These are phyloP conservation scores for Coptodon rendalli DNA, from an alignment of 2,113 vertebrate species.

Conservation along the genomic window DNA sequence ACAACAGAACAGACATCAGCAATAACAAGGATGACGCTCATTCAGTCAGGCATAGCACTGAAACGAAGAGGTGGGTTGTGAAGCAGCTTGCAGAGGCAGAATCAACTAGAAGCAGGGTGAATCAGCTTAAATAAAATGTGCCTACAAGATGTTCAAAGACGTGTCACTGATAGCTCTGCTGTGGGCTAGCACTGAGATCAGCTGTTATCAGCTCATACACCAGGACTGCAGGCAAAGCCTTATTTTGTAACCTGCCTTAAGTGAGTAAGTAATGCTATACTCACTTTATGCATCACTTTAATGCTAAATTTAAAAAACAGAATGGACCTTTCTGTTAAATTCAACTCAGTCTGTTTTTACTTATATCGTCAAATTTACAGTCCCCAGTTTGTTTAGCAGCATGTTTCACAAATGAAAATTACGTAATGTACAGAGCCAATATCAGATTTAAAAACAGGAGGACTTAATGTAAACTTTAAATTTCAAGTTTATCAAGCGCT, in stretches of 20 bases:
- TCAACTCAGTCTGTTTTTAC: not conserved
- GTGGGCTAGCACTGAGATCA: not conserved
- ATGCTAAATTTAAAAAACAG: not conserved
- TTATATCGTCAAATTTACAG: not conserved
- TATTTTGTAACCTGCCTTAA: not conserved
- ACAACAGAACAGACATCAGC: not conserved
- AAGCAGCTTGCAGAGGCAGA: not conserved
- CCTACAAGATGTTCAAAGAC: not conserved
- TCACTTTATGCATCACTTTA: not conserved
- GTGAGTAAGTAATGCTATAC: rapidly evolving
- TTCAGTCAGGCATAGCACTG: not conserved
- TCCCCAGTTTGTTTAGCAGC: rapidly evolving
- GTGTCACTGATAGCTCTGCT: not conserved
- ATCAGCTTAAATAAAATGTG: not conserved
- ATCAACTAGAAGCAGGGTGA: not conserved
- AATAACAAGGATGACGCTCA: not conserved
- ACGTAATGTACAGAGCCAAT: rapidly evolving
- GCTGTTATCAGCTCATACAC: not conserved
- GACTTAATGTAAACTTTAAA: not conserved
- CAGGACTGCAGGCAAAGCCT: not conserved
- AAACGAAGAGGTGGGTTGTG: rapidly evolving
- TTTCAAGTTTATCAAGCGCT: not conserved
- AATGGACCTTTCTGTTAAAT: not conserved
- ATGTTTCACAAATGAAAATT: not conserved
- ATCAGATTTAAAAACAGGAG: not conserved